Conservation (phyloP, 1,140 invertebrate species). For the Platyscapa corneri region DNA sequence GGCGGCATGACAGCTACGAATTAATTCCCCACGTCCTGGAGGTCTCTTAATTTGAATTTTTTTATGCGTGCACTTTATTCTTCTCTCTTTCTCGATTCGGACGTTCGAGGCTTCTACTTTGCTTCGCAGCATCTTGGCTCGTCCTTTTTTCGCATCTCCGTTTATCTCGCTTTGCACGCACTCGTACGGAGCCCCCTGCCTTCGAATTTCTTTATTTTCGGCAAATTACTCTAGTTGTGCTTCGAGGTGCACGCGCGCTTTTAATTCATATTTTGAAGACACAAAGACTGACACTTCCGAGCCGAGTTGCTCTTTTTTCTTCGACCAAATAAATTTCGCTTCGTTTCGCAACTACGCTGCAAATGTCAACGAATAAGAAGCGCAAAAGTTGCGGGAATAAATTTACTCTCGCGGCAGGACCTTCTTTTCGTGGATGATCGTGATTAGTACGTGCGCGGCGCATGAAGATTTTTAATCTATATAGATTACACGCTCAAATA, state of each 20-base stretch:
- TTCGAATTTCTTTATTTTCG: background rate
- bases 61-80: constrained; percentile 21
- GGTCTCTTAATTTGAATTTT: constrained; percentile 53
- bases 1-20: constrained; percentile 49
- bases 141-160: background rate
- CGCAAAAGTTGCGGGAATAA: too few species aligned
- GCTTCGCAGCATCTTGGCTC: constrained; percentile 7
- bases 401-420: too few species aligned
- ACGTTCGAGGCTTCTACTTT: background rate
- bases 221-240: background rate
- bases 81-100: background rate
- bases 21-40: constrained; percentile 51
- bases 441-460: background rate
- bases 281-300: background rate
- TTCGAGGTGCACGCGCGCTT: background rate
- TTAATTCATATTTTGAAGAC: background rate
- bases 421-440: background rate
- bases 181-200: background rate
- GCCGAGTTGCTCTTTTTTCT: background rate
- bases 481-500: too few species aligned
- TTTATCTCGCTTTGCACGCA: background rate
- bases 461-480: background rate
- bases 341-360: background rate
- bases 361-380: background rate
- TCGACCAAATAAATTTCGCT: background rate